Base-by-base conservation (phyloP, 1,140 invertebrate genomes). In the Eriosoma lanigerum region DNA sequence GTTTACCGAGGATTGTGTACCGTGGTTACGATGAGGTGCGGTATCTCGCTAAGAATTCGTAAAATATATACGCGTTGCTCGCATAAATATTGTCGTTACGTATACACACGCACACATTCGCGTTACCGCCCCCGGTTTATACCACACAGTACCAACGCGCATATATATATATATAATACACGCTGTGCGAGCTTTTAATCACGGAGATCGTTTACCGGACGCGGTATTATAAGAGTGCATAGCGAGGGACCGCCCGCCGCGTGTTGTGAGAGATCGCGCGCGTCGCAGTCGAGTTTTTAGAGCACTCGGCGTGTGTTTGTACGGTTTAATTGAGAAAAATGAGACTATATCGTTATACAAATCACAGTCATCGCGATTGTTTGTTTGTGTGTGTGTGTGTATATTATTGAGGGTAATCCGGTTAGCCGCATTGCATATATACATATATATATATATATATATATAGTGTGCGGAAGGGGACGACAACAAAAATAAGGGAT, bases 311-410 rank as follows among this genome's bases (percentile, higher is more conserved):
- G n/a, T n/a, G n/a, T 32, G 56, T 17, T 21, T 19, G 17, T 6
- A 29, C 32, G 52, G 72, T 58, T 75, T 75, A 75, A 75, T 75
- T 75, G 72, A 75, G 72, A 75, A 75, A 75, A 75, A 75, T 75
- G 72, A 29, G 19, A 75, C 72, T 75, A 38, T 38, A 38, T 38
- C 50, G 72, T 72, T 72, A 26, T 46, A 24, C 38, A 26, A 29
- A 50, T 54, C 29, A 19, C 62, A 21, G 62, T 66, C 62, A 8
- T 66, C 10, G 12, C 4, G 29, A 44, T 38, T 10, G 19, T 62
- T 6, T 29, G 9, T 64, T 12, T 64, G 60, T 19, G 19, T n/a
- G 9, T 5, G 62, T 32, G 26, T 38, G 60, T 64, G 17, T n/a
- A 19, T 3, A 19, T 15, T n/a, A 44, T 66, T 9, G n/a, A 68